Evolutionary conservation across 2,888 invertebrate genomes (phyloP).

Genomic region (Limulus polyphemus): DNA sequence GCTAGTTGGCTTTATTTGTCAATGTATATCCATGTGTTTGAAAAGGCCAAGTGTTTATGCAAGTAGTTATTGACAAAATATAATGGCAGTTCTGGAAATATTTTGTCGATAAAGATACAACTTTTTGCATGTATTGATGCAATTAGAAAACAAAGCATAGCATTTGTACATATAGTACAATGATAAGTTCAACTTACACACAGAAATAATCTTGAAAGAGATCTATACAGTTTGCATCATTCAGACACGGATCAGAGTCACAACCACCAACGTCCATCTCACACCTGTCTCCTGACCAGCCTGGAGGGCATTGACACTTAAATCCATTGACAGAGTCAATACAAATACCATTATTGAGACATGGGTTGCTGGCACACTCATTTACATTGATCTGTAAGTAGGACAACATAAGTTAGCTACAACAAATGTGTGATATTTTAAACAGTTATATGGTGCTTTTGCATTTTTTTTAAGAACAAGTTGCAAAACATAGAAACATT

Average conservation of each 20-base stretch:
- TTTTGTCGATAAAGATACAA: too few relatives aligned
- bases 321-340: constrained; percentile 72
- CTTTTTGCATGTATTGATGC: too few relatives aligned
- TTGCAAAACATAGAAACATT: too few relatives aligned
- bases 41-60: too few relatives aligned
- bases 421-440: too few relatives aligned
- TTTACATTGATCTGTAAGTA: constrained; percentile 54
- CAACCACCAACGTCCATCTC: constrained; percentile 80
- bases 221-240: constrained; percentile 80
- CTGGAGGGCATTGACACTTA: constrained; percentile 65
- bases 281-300: constrained; percentile 76
- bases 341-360: constrained; percentile 74
- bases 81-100: too few relatives aligned
- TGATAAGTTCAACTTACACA: constrained; percentile 44
- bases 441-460: too few relatives aligned
- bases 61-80: too few relatives aligned
- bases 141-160: too few relatives aligned
- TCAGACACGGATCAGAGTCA: constrained; percentile 73
- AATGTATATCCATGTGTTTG: too few relatives aligned
- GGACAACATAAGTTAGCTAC: constrained; percentile 1
- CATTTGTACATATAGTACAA: not conserved
- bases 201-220: constrained; percentile 85
- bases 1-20: too few relatives aligned
- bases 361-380: constrained; percentile 72
- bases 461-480: too few relatives aligned